phyloP scores from a whole-genome alignment of 92 coral and sea anemone species.

The Palythoa heliodiscus region DNA sequence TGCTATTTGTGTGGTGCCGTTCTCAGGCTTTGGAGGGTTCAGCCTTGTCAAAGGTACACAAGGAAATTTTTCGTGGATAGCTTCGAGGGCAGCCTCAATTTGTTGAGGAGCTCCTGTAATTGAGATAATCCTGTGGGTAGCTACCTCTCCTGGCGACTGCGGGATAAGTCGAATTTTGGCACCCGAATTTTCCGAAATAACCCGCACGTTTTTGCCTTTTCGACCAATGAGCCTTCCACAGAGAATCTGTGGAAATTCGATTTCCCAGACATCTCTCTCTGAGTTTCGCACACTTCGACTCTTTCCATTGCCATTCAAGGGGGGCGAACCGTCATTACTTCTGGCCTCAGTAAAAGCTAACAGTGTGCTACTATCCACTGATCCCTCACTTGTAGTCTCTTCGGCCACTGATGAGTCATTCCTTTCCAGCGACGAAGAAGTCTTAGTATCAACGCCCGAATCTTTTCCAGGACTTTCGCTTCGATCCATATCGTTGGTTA shows the following conservation, averaged over 20 bases:
- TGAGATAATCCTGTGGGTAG: conserved; percentile 92
- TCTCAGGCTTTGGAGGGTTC: conserved; percentile 55
- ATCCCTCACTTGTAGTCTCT: conserved; percentile 81
- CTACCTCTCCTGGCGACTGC: conserved; percentile 88
- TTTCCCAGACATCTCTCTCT: conserved; percentile 91
- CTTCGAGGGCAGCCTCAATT: conserved; percentile 76
- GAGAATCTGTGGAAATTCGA: conserved; percentile 94
- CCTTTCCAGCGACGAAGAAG: conserved; percentile 62
- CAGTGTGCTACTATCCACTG: conserved; percentile 73
- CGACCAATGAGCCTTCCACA: conserved; percentile 97
- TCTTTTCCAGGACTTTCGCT: conserved; percentile 59
- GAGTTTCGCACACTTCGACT: conserved; percentile 41
- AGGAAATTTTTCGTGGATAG: conserved; percentile 90
- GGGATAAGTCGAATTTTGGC: conserved; percentile 96
- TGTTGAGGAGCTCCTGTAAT: conserved; percentile 84
- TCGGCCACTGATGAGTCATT: conserved; percentile 74
- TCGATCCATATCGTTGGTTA: conserved; percentile 16
- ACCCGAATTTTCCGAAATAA: conserved; percentile 86
- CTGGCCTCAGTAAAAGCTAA: conserved; percentile 71
- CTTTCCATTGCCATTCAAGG: conserved; percentile 44
- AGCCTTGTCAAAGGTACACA: conserved; percentile 83
- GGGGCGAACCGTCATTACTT: conserved; percentile 53
- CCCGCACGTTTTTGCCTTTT: conserved; percentile 93
- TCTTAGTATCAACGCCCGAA: conserved; percentile 71
- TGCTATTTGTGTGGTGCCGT: conserved; percentile 29